These are phyloP conservation scores for Tetramorium simillimum DNA, from an alignment of 1,140 invertebrate genomes.

Conservation along the genomic window DNA sequence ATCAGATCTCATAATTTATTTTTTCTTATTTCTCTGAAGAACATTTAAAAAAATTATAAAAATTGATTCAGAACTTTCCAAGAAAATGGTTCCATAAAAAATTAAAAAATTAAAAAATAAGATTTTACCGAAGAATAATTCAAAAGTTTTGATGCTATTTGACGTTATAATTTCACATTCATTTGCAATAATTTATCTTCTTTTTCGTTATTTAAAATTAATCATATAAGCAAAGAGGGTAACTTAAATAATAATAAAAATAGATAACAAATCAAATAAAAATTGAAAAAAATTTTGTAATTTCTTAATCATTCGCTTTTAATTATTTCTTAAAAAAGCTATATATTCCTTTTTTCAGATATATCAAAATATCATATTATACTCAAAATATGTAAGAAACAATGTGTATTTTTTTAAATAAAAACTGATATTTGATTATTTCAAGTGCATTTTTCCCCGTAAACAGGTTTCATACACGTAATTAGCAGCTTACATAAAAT, in stretches of 20 bases:
- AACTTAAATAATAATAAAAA: too few relatives aligned
- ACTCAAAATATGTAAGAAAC: neutral
- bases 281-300: neutral
- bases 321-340: neutral
- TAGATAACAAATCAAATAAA: neutral
- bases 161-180: neutral
- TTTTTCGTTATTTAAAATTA: neutral
- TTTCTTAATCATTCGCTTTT: neutral
- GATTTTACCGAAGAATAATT: neutral
- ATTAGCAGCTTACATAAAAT: neutral
- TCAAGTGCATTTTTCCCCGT: neutral
- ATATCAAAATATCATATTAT: neutral
- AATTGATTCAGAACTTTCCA: neutral
- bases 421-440: neutral
- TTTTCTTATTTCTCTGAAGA: neutral
- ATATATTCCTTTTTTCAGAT: neutral
- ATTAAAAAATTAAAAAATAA: neutral
- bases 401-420: neutral
- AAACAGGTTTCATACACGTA: neutral
- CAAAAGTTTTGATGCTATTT: neutral
- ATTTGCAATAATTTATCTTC: neutral
- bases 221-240: neutral
- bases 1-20: neutral
- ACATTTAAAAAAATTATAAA: neutral
- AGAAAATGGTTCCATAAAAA: neutral